Base-by-base conservation (phyloP, 2,113 vertebrate genomes). In the Synodontis membranacea region DNA sequence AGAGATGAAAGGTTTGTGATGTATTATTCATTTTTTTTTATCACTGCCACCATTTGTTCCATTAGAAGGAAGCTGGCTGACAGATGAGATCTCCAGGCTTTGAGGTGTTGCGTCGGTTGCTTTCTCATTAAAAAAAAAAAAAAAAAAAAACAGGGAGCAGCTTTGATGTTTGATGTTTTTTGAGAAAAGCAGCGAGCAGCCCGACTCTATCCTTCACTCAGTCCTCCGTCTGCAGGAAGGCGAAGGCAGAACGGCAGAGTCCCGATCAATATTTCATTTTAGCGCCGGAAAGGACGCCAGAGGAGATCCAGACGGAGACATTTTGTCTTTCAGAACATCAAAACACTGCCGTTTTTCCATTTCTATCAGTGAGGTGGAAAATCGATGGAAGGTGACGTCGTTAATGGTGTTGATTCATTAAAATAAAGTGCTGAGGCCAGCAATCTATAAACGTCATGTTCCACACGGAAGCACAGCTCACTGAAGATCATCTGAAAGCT, bases 21-120 rank as follows among this genome's bases (percentile, higher is more conserved):
- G 81, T 83, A 48, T 83, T 83, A 66, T 70, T 84, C 58, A 70
- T 84, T 84, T 84, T 39, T 86, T 76, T 86, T 84, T 74, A 84
- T 74, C 84, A 80, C 84, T 64, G 86, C 64, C 80, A 44, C 84
- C 81, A 87, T 90, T 91, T 91, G 88, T 88, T 89, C 70, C 75
- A 87, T 88, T 86, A 21, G 84, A 70, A 86, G 81, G 86, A 68
- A 80, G 66, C 39, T 28, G 82, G 78, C 70, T 90, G 89, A 90
- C 87, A 90, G 92, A 93, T 90, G 87, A 87, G 86, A 84, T 86
- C 91, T 87, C 76, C 64, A 66, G 80, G 86, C 88, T 89, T 86
- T 83, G 85, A 91, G 88, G 88, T 74, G 88, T 70, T 48, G 86
- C 37, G 31, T n/a, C 54, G 52, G 62, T 86, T 82, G 81, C 60